Evolutionary conservation across 2,797 vertebrate species (phyloP), one percentile per base, ranked within the genome.

Genomic region (Macrochelys suwanniensis): DNA sequence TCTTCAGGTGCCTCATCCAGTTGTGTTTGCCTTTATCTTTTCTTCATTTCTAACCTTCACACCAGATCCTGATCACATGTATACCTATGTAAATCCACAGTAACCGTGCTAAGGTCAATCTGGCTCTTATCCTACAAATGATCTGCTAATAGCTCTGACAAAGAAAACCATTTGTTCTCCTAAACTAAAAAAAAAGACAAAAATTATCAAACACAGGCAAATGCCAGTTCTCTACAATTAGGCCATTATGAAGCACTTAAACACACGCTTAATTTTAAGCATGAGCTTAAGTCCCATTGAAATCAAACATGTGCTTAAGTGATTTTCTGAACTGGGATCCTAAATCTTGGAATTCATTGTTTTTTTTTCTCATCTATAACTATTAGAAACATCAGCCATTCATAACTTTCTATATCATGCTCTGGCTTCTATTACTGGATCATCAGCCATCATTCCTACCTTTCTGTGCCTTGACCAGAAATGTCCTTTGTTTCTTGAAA

Each of bases 381-480:
- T 92, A 89, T 91, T 89, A 94, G 82, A 96, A 96, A 96, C 59
- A 94, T 94, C 95, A 97, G 94, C 96, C 96, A 95, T 95, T 94
- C 96, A 94, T 94, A 96, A 90, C 96, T 96, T 95, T 95, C 78
- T 96, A 86, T 89, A 91, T 82, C 84, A 45, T 91, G 88, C 78
- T 97, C 19, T 78, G 93, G 80, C 82, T 93, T 93, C 93, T 90
- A 21, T 53, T 96, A 82, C 90, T 92, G 78, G 74, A 71, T 89
- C 94, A 96, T 97, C 94, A 96, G 94, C 97, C 96, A 97, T 96
- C 95, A 96, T 95, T 97, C 84, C 90, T 89, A 65, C 92, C 85
- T 96, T 57, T 95, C 90, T 85, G 80, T 93, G 82, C 78, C 89
- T 92, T 51, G 65, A 91, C 84, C 84, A 85, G 93, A 95, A 96